A percentile compares a stretch with the other conserved stretches of the same genome.
Conservation (phyloP, 2,113 vertebrate species). For the Microcebus ravelobensis region DNA sequence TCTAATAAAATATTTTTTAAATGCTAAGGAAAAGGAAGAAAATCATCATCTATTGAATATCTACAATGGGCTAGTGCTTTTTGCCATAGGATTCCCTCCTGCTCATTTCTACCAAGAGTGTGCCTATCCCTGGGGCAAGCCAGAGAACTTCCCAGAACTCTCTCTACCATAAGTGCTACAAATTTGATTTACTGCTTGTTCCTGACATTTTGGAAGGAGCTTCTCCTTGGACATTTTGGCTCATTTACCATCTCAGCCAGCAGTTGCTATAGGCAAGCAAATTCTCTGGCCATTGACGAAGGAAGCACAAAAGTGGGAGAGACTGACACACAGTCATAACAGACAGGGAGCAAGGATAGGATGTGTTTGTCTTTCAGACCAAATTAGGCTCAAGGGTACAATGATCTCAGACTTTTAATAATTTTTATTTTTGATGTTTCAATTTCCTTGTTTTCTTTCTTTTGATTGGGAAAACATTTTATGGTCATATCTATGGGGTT, state of each 20-base stretch:
- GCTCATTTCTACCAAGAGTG: not conserved
- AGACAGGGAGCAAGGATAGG: not conserved
- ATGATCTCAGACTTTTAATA: slow-evolving; percentile 16
- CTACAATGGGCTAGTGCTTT: not conserved
- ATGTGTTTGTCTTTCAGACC: slow-evolving; percentile 32
- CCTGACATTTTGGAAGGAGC: slow-evolving; percentile 2
- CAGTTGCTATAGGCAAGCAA: not conserved
- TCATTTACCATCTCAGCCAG: not conserved
- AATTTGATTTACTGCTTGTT: not conserved
- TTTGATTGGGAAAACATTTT: slow-evolving; percentile 35
- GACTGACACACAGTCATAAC: not conserved
- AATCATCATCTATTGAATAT: not conserved
- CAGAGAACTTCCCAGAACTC: not conserved
- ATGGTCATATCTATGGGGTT: not conserved
- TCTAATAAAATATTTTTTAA: not conserved
- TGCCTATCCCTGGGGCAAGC: not conserved
- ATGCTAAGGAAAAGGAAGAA: slow-evolving; percentile 1
- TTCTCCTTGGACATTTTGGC: not conserved
- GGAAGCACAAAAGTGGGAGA: not conserved
- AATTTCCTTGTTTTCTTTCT: slow-evolving; percentile 49
- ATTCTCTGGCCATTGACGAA: not conserved
- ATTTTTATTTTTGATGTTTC: slow-evolving; percentile 58
- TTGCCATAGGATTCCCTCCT: not conserved
- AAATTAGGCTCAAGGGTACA: slow-evolving; percentile 46
- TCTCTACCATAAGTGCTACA: not conserved